phyloP scores from a whole-genome alignment of 2,113 vertebrate genomes.

The Lates calcarifer region DNA sequence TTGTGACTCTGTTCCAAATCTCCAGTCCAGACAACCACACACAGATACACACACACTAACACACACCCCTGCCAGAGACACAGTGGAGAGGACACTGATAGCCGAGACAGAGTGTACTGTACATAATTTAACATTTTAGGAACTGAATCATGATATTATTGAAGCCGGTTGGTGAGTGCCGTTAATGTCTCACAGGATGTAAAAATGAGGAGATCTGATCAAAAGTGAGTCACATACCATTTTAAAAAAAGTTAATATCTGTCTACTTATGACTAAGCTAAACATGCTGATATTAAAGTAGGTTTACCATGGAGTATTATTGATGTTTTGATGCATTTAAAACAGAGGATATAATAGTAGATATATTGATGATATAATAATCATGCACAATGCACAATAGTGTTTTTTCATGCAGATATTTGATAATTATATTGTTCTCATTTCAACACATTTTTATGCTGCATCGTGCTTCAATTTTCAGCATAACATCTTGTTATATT shows the following conservation, averaged over 20 bases:
- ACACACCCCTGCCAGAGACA: constrained; percentile 1
- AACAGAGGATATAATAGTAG: no score
- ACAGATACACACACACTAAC: not conserved
- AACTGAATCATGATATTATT: constrained; percentile 20
- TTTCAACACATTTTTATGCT: no score
- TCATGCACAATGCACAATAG: no score
- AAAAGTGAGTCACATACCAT: not conserved
- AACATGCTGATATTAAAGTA: not conserved
- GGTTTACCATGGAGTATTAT: no score
- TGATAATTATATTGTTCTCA: no score
- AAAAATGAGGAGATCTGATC: not conserved
- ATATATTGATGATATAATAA: no score
- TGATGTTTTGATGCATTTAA: no score
- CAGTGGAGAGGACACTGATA: constrained; percentile 34
- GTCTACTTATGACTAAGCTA: not conserved
- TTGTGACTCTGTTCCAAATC: constrained; percentile 51
- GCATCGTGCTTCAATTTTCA: no score
- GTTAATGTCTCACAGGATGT: constrained; percentile 3
- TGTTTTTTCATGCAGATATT: no score
- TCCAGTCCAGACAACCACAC: constrained; percentile 29
- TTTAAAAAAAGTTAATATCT: not conserved
- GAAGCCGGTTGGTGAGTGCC: not conserved
- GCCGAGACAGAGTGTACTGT: constrained; percentile 1
- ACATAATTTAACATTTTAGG: constrained; percentile 31
- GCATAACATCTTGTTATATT: no score